Conservation (phyloP, 2,888 invertebrate genomes). For the Trisateles emortualis region DNA sequence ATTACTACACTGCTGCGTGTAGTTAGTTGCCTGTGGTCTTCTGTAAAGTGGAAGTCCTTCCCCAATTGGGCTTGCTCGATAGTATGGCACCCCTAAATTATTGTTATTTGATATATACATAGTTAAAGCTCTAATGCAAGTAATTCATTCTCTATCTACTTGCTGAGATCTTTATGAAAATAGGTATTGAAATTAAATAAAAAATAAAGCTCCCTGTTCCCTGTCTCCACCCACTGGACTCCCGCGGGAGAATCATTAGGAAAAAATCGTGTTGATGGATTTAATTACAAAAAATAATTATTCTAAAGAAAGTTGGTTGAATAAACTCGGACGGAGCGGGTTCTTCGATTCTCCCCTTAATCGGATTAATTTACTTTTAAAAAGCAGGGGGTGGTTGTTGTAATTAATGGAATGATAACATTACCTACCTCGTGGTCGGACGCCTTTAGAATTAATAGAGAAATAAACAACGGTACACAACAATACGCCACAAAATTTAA, state of each 20-base stretch:
- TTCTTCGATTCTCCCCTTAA: conserved; percentile 86
- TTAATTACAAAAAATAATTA: conserved; percentile 88
- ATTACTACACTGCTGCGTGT: no score
- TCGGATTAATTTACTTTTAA: conserved; percentile 87
- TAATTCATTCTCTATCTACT: neutral
- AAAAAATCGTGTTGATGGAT: conserved; percentile 88
- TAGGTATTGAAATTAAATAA: conserved; percentile 66
- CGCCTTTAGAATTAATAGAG: conserved; percentile 68
- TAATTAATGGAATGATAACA: conserved; percentile 87
- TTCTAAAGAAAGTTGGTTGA: conserved; percentile 85
- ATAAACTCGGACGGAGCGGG: conserved; percentile 85
- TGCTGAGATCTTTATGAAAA: conserved; percentile 18
- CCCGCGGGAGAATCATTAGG: conserved; percentile 85
- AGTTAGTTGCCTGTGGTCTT: no score
- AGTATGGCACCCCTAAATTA: no score
- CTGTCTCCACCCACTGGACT: conserved; percentile 57
- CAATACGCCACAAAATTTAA: conserved; percentile 47
- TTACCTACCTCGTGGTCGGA: conserved; percentile 81
- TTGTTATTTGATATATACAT: no score
- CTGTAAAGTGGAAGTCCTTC: no score
- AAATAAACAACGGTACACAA: conserved; percentile 53
- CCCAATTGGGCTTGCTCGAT: no score
- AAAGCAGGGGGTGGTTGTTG: conserved; percentile 83
- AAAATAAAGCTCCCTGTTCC: conserved; percentile 65
- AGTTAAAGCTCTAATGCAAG: neutral